A percentile compares a stretch with the other conserved stretches of the same genome.
phyloP scores from a whole-genome alignment of 1,140 invertebrate genomes.

The Anastrepha obliqua region DNA sequence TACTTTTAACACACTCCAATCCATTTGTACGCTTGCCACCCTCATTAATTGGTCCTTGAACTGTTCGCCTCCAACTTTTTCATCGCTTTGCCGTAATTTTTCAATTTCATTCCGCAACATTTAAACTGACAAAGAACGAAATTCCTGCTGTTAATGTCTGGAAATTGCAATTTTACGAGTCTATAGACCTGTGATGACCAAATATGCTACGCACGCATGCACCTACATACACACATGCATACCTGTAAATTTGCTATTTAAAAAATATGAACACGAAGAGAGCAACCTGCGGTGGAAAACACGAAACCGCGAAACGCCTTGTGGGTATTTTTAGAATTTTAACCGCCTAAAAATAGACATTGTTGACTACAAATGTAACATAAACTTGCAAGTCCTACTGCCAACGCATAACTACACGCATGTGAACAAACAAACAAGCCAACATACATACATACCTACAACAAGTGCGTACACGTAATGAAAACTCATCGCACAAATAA shows the following conservation, averaged over 20 bases:
- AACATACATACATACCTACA: not conserved
- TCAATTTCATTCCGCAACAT: constrained; percentile 43
- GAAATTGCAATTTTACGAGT: constrained; percentile 5
- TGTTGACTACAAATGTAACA: constrained; percentile 46
- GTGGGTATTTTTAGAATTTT: constrained; percentile 43
- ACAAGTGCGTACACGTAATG: not conserved
- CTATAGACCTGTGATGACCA: not conserved
- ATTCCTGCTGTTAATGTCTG: constrained; percentile 49
- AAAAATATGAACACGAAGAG: not conserved
- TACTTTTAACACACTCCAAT: not conserved
- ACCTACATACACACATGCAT: not conserved
- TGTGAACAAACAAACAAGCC: not conserved
- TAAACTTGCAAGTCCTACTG: constrained; percentile 47
- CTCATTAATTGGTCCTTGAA: constrained; percentile 52
- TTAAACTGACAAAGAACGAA: constrained; percentile 48
- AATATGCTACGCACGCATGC: not conserved
- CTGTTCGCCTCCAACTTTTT: not conserved
- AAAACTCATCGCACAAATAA: constrained; percentile 48
- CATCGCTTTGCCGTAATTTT: not conserved
- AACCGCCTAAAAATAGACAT: constrained; percentile 48
- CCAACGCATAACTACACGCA: not conserved
- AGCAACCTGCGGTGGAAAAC: constrained; percentile 33
- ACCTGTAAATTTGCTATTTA: too few species aligned
- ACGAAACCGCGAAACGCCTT: constrained; percentile 35
- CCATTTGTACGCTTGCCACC: not conserved